phyloP scores from a whole-genome alignment of 2,113 vertebrate genomes.

The Oenanthe oenanthe region DNA sequence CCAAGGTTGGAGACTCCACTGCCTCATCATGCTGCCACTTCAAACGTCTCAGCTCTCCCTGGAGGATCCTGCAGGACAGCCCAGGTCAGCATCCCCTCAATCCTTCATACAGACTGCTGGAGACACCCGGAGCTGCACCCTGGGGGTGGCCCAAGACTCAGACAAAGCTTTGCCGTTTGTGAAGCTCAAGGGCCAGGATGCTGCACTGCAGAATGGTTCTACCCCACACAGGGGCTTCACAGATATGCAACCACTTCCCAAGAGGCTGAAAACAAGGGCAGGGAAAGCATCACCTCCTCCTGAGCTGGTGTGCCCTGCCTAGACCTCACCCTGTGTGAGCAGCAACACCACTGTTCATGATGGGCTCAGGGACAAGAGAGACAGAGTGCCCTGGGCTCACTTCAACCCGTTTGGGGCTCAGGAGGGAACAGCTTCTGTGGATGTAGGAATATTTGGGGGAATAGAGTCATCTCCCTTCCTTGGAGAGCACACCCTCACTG shows the following conservation, averaged over 20 bases:
- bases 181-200: not conserved
- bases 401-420: not conserved
- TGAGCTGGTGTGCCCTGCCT: not conserved
- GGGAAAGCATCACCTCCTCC: not conserved
- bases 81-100: not conserved
- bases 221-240: fast-evolving
- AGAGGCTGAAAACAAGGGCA: not conserved
- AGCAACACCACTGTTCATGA: fast-evolving
- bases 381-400: not conserved
- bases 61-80: conserved; percentile 85
- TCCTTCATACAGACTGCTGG: not conserved
- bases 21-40: conserved; percentile 98
- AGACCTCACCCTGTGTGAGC: not conserved
- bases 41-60: conserved; percentile 91
- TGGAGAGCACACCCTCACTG: not conserved
- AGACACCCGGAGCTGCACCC: fast-evolving
- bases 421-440: not conserved
- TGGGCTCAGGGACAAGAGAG: not conserved
- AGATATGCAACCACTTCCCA: not conserved
- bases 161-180: not conserved
- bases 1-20: conserved; percentile 80
- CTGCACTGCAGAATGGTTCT: not conserved
- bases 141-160: not conserved
- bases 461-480: not conserved
- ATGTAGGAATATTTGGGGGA: not conserved